phyloP scores from a whole-genome alignment of 2,113 vertebrate species.

The Lophius piscatorius region DNA sequence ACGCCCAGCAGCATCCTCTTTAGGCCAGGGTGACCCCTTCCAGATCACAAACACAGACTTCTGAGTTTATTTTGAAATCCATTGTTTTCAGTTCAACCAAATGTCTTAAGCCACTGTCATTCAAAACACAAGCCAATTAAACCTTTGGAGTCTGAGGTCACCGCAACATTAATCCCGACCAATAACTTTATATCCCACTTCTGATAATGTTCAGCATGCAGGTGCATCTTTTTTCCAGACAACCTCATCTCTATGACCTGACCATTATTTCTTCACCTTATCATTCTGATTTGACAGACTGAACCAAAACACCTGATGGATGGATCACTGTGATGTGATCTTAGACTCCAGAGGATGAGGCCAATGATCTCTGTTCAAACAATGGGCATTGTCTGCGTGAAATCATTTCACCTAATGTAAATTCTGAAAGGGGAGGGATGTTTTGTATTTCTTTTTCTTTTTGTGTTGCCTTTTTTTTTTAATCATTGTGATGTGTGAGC shows the following conservation, averaged over 20 bases:
- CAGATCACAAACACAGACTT: slow-evolving; percentile 2
- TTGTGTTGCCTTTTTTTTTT: slow-evolving; percentile 8
- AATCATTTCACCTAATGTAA: slow-evolving; percentile 49
- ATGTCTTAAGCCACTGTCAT: slow-evolving; percentile 28
- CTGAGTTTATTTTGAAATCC: not conserved
- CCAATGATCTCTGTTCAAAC: slow-evolving; percentile 28
- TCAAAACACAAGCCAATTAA: slow-evolving; percentile 52
- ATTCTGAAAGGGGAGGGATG: slow-evolving; percentile 21
- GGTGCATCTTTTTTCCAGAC: no score
- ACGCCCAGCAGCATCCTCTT: not conserved
- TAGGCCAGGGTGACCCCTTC: slow-evolving; percentile 8
- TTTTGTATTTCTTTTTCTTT: slow-evolving; percentile 31
- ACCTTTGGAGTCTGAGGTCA: no score
- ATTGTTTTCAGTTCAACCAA: slow-evolving; percentile 6
- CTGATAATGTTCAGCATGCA: no score
- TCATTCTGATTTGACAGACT: no score
- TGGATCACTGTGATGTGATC: no score
- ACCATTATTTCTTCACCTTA: no score
- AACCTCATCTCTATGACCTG: no score
- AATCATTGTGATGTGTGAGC: slow-evolving; percentile 71
- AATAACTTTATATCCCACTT: no score
- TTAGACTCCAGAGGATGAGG: no score
- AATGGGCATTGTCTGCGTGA: slow-evolving; percentile 56
- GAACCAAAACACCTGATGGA: no score
- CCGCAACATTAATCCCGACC: no score